Conservation (phyloP, 2,888 invertebrate species). For the Agrochola macilenta region DNA sequence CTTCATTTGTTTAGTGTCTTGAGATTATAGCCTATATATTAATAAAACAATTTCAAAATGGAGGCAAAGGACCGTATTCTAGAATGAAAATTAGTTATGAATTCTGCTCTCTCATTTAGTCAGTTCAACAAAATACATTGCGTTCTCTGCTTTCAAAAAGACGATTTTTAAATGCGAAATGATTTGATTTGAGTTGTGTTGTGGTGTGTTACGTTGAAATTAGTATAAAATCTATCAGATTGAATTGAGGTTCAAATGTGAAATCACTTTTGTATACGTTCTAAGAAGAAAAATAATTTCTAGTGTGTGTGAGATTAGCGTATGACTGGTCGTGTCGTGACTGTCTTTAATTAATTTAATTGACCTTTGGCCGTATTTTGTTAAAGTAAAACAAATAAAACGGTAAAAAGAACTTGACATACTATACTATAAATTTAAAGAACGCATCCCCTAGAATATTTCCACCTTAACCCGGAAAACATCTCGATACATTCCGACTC, state of each 20-base stretch:
- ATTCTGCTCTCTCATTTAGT: not conserved
- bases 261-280: not conserved
- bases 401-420: not conserved
- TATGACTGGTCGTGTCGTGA: no score
- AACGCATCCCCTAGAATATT: not conserved
- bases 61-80: not conserved
- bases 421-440: constrained; percentile 1
- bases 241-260: not conserved
- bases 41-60: constrained; percentile 21
- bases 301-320: no score
- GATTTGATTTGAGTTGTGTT: no score
- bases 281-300: not conserved
- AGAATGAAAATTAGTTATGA: not conserved
- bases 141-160: no score
- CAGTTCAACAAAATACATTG: not conserved
- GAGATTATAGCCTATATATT: constrained; percentile 6
- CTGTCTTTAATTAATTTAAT: no score
- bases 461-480: constrained; percentile 20
- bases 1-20: constrained; percentile 29
- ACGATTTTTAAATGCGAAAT: no score
- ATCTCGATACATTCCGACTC: constrained; percentile 22
- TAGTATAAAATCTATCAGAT: not conserved
- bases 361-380: no score
- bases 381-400: no score
- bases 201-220: no score